These are phyloP conservation scores for Athalia circularis DNA, from an alignment of 2,888 invertebrate species.

Conservation along the genomic window DNA sequence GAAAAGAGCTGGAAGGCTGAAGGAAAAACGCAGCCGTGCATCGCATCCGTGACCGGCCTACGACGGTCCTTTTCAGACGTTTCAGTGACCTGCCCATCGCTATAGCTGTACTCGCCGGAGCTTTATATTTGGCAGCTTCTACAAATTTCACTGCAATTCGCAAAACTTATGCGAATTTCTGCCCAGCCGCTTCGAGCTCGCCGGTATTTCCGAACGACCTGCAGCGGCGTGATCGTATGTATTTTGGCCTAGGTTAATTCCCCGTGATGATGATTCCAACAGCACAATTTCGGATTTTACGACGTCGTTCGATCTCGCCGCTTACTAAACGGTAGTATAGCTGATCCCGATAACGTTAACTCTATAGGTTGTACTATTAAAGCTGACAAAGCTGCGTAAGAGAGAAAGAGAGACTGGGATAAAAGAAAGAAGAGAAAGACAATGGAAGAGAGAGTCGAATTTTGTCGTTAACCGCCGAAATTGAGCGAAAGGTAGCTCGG, in stretches of 20 bases:
- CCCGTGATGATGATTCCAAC: conserved; percentile 15
- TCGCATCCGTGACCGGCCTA: conserved; percentile 72
- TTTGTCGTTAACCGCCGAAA: conserved; percentile 26
- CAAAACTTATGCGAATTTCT: background rate
- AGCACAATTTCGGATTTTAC: conserved; percentile 31
- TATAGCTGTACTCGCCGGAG: background rate
- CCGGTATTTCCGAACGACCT: too few relatives aligned
- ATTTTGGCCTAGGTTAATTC: background rate
- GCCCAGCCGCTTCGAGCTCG: too few relatives aligned
- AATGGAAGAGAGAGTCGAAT: conserved; percentile 26
- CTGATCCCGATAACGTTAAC: background rate
- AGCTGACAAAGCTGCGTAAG: conserved; percentile 16
- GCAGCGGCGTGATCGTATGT: too few relatives aligned
- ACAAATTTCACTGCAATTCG: conserved; percentile 19
- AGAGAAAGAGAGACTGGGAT: conserved; percentile 37
- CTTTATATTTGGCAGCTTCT: conserved; percentile 20
- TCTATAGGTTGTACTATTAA: background rate
- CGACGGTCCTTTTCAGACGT: conserved; percentile 46
- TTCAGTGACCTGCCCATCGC: conserved; percentile 32
- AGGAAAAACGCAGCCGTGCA: conserved; percentile 65
- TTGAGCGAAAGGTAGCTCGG: conserved; percentile 22
- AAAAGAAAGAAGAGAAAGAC: conserved; percentile 41
- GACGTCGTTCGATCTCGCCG: conserved; percentile 32
- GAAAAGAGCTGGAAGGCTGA: conserved; percentile 55
- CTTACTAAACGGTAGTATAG: conserved; percentile 13